Evolutionary conservation across 2,888 invertebrate genomes (phyloP), one percentile per base, ranked within the genome.

Genomic region (Pachliopta kotzebuea): DNA sequence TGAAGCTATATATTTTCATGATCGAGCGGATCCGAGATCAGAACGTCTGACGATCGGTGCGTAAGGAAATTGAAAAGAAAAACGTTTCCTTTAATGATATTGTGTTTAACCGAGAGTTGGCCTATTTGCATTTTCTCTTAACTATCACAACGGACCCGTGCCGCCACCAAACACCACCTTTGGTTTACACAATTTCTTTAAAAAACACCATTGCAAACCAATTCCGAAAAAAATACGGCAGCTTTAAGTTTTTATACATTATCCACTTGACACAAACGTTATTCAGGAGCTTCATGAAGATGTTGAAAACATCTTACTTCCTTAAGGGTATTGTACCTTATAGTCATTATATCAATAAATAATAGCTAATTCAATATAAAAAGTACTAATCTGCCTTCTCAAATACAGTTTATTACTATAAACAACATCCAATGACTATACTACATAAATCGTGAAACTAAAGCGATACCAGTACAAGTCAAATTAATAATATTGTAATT

Each of bases 1-100:
- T 86, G 85, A 87, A 90, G 88, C 90, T 85, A 90, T 90, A 91
- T 89, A 90, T 91, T 91, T 88, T 90, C 90, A 89, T 90, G 90
- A 90, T 90, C 87, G 88, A 90, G 74, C 83, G 86, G 81, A 83
- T 86, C 84, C 78, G 83, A 87, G 87, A 90, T 90, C 89, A 83
- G 81, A 84, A 81, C 83, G 86, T 80, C 84, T 90, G 88, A 85
- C 87, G 85, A 81, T 79, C 84, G 83, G 85, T 84, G 89, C 88
- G 89, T 89, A 78, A 83, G 84, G 80, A 86, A 88, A 89, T 90
- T 86, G 85, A 88, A 89, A 86, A 83, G 77, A 80, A 78, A 86
- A 88, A 85, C 79, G 82, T 84, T 84, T 80, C 76, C 79, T 84
- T 79, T 83, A 83, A 84, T 82, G 77, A 76, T 77, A 82, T 83